phyloP scores from a whole-genome alignment of 2,113 vertebrate species.

The Rhabdornis inornatus region DNA sequence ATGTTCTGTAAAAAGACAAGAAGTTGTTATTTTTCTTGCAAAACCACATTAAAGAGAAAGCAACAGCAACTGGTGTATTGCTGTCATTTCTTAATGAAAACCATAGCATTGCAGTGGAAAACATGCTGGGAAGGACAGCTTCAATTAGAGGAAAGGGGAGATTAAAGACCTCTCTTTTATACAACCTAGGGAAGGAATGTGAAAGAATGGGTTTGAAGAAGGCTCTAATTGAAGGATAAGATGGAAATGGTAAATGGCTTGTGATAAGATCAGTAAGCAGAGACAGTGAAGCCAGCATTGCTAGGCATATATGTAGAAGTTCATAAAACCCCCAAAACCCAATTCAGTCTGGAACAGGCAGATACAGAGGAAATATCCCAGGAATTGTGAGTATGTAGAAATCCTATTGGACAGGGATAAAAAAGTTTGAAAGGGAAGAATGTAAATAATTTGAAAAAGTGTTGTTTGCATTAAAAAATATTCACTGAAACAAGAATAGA shows the following conservation, averaged over 20 bases:
- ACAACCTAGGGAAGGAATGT: slow-evolving; percentile 7
- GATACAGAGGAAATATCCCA: not conserved
- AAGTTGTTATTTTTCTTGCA: slow-evolving; percentile 14
- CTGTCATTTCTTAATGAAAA: slow-evolving; percentile 63
- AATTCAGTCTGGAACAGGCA: not conserved
- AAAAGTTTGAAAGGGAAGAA: not conserved
- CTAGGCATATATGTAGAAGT: not conserved
- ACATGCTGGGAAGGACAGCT: not conserved
- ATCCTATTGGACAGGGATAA: not conserved
- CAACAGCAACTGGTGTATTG: not conserved
- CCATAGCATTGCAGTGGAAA: slow-evolving; percentile 37
- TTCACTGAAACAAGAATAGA: not conserved
- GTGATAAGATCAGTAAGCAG: slow-evolving; percentile 1
- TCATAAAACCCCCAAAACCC: not conserved
- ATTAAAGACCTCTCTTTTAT: slow-evolving; percentile 49
- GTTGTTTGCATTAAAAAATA: not conserved
- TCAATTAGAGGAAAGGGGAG: slow-evolving; percentile 42
- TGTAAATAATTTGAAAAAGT: not conserved
- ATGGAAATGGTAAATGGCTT: slow-evolving; percentile 5
- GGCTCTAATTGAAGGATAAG: slow-evolving; percentile 49
- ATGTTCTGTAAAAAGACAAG: slow-evolving; percentile 5
- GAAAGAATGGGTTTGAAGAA: slow-evolving; percentile 37
- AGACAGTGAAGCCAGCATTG: not conserved
- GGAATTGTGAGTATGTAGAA: slow-evolving; percentile 13
- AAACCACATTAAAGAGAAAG: slow-evolving; percentile 54